A percentile compares a stretch with the other conserved stretches of the same genome.
These are phyloP conservation scores for Enoplosus armatus DNA, from an alignment of 2,797 vertebrate genomes.

Conservation along the genomic window DNA sequence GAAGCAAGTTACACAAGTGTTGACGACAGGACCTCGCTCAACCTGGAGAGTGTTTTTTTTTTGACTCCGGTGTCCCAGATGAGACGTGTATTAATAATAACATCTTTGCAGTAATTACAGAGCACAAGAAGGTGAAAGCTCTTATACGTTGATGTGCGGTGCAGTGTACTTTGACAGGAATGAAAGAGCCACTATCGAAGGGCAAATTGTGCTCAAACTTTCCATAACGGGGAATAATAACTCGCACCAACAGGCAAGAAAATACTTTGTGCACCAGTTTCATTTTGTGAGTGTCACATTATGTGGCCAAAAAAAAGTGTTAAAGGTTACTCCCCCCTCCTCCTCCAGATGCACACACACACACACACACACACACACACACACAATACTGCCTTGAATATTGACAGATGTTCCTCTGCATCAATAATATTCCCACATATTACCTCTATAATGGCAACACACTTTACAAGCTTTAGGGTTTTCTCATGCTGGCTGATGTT, in stretches of 20 bases:
- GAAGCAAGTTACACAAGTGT: constrained; percentile 50
- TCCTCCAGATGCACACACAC: neutral
- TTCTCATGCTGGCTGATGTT: neutral
- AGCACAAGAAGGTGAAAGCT: constrained; percentile 24
- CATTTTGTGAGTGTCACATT: neutral
- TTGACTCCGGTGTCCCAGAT: constrained; percentile 21
- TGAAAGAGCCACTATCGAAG: neutral
- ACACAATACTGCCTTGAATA: neutral
- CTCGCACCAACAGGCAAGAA: too few species aligned
- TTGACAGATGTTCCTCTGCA: neutral
- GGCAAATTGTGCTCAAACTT: neutral
- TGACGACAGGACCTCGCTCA: constrained; percentile 57
- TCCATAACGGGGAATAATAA: neutral
- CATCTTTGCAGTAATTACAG: constrained; percentile 43
- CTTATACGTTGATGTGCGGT: neutral
- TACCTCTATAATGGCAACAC: neutral
- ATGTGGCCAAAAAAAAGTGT: too few species aligned
- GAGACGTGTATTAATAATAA: constrained; percentile 20
- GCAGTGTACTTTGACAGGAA: neutral
- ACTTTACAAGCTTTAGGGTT: neutral
- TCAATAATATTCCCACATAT: neutral
- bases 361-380: neutral
- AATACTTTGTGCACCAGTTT: neutral
- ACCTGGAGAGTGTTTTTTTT: constrained; percentile 1
- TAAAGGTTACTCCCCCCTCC: too few species aligned